Evolutionary conservation across 2,113 vertebrate genomes (phyloP), one percentile per base, ranked within the genome.

Genomic region (Stigmatopora argus): DNA sequence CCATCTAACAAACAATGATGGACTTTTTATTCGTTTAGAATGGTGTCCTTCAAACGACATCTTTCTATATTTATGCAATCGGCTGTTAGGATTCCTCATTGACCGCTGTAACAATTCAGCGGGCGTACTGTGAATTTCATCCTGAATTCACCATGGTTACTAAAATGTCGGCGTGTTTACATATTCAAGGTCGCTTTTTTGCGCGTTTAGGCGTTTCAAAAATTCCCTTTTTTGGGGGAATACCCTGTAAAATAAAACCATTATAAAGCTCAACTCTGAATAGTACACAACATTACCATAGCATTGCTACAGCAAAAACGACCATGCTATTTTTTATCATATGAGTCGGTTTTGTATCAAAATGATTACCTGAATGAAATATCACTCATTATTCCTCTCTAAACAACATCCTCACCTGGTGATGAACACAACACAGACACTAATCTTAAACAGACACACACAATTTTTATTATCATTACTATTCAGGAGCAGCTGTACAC

Each of bases 361-460:
- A 56, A 56, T 56, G 23, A 56, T 56, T 56, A 56, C 31, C 14
- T 56, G 0, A 12, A 21, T 53, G 19, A 15, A 13, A 56, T 56
- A 8, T 56, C 7, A 38, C 10, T 7, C 19, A 14, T 5, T 13
- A 45, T 23, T 12, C 19, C 41, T 13, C 13, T 12, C 1, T 12
- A 23, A 45, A 45, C 35, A 41, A 38, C 59, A 23, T 15, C n/a
- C 59, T 81, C 34, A 69, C 67, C 69, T 81, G 72, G 67, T 68
- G 64, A 47, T 8, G 19, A 48, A 41, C 31, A 45, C 45, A 71
- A 69, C 69, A 21, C 56, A 67, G 31, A 64, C 55, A 6, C 44
- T 49, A 19, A 26, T 62, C 13, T 56, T 26, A 49, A 85, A 59
- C 69, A 66, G 76, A 70, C 74, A 49, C 38, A 55, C 79, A 53